Evolutionary conservation across 2,797 vertebrate genomes (phyloP), one percentile per base, ranked within the genome.

Genomic region (Tadarida brasiliensis): DNA sequence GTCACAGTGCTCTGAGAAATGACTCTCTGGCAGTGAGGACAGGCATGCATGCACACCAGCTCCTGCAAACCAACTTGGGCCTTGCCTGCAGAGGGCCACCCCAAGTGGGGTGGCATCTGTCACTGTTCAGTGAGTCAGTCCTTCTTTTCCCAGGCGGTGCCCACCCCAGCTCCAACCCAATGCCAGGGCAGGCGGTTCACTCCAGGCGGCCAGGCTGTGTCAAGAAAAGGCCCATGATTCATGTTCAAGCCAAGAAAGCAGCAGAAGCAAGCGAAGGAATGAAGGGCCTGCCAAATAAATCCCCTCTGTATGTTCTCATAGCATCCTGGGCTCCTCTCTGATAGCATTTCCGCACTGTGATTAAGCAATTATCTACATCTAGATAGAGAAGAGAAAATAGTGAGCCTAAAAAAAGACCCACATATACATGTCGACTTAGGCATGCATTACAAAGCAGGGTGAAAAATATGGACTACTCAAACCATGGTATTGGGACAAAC

Each of bases 1-100:
- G 67, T 68, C 87, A 83, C 84, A 54, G 28, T 85, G 85, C 92
- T 96, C 57, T 84, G 71, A 90, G 93, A 88, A 92, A 76, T 57
- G 61, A 77, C 57, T 73, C 70, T 14, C 10, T 20, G 0, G 1
- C 20, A 2, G 35, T 17, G 26, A 56, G 54, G 57, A 93, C 24
- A 44, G 73, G 77, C 2, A 0, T 14, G 47, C 11, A 20, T 71
- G 30, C 84, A 63, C 76, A 56, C 70, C 1, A 10, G 65, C 77
- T 71, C 47, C 39, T 8, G 39, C n/a, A 61, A 56, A 59, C 61
- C 71, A 47, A 87, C 26, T 0, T 51, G 85, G 67, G 73, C 67
- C 54, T 86, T 9, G 33, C 3, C 20, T n/a, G 63, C 67, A 17
- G 4, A 5, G 0, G 3, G 82, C 65, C 77, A 61, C 57, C 54